Evolutionary conservation across 2,113 vertebrate species (phyloP), one percentile per base, ranked within the genome.

Genomic region (Aleadryas rufinucha): DNA sequence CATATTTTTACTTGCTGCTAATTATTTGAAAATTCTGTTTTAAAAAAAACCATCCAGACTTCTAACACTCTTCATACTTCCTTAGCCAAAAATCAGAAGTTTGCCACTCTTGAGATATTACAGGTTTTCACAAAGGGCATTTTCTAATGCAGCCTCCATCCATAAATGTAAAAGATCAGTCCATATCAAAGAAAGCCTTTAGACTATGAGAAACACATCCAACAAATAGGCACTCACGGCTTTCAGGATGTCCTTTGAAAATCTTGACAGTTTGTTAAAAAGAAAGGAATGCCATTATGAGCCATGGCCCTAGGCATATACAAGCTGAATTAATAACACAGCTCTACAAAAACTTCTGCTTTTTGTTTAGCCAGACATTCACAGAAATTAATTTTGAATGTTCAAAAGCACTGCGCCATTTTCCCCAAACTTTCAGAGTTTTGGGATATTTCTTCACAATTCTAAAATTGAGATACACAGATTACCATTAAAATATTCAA

Each of bases 181-280:
- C 94, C 89, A 76, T 97, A 97, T 95, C 95, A 97, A 96, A 97
- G 93, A 95, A 96, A 94, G 84, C 96, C 94, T 95, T 97, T 64
- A 89, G 93, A 92, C 90, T 87, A 97, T 91, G 80, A 95, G 72
- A 92, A 95, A 95, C 92, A 90, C 56, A 93, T 96, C 89, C 96
- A 96, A 87, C 89, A 96, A 97, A 96, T 89, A 96, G 91, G 86
- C 89, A 97, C 83, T 97, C 97, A 94, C 3, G 79, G 84, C 87
- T 97, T 96, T 94, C 93, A 91, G 93, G 91, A 95, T 97, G 96
- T 97, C 96, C 97, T 97, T 96, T 96, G 96, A 96, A 97, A 95
- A 95, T 96, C 95, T 68, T 94, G 95, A 96, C 95, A 97, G 94
- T 94, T 90, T 92, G 93, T 96, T 97, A 93, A 96, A 96, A 96